Percentiles rank a stretch among this genome's conserved stretches.
Conservation (phyloP, 23 tunicate species). For the Clavelina lepadiformis region DNA sequence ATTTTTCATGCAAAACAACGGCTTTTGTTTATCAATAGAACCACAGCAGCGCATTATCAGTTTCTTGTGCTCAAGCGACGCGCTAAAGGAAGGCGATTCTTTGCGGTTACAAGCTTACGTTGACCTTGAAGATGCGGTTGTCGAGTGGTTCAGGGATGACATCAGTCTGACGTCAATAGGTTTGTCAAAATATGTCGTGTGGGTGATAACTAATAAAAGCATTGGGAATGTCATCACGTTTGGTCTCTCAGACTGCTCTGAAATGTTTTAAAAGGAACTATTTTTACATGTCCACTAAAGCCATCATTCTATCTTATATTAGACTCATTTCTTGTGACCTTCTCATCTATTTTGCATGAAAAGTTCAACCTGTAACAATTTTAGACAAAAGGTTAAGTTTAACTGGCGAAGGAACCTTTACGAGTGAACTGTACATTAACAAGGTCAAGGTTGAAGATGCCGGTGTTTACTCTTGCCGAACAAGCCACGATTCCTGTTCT, state of each 20-base stretch:
- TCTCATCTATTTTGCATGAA: no score
- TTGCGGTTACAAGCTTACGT: neutral
- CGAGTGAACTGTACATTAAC: neutral
- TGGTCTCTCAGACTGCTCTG: no score
- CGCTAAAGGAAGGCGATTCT: neutral
- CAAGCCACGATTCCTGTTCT: slow-evolving; percentile 1
- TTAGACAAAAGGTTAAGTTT: no score
- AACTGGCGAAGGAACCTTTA: no score
- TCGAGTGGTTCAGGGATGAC: slow-evolving; percentile 32
- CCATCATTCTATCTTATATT: no score
- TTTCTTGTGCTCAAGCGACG: neutral
- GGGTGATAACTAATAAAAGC: neutral
- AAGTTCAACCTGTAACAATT: no score
- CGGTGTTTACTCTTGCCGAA: slow-evolving; percentile 13
- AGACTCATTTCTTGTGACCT: no score
- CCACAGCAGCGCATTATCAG: neutral
- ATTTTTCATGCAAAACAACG: no score
- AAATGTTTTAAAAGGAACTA: no score
- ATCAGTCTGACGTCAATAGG: neutral
- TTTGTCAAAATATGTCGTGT: no score
- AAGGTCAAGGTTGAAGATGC: slow-evolving; percentile 4
- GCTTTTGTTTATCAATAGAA: no score
- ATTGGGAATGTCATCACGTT: neutral
- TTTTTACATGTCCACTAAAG: no score
- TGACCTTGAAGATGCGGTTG: neutral